Percentiles rank a stretch among this genome's conserved stretches.
phyloP scores from a whole-genome alignment of 2,797 vertebrate species.

The Hydrolagus colliei region DNA sequence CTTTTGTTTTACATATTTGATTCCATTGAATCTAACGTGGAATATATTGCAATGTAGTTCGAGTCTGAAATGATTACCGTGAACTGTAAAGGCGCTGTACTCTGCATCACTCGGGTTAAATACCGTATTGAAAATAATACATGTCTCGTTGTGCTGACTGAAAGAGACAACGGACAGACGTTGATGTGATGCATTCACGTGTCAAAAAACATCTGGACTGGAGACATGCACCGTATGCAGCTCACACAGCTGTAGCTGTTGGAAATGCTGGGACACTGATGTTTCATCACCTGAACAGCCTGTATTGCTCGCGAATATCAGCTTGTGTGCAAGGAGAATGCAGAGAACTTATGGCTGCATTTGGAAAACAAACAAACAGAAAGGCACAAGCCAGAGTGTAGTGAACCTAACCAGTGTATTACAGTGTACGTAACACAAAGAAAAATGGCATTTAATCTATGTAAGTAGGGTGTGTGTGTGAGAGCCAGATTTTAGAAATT shows the following conservation, averaged over 20 bases:
- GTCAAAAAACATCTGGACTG: background rate
- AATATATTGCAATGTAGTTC: no score
- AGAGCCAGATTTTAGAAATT: background rate
- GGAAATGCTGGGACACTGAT: background rate
- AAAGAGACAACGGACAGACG: background rate
- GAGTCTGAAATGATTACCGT: no score
- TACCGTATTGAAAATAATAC: no score
- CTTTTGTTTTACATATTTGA: no score
- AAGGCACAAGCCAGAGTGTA: background rate
- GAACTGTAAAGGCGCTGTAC: no score
- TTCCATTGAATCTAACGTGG: no score
- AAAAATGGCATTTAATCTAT: slow-evolving; percentile 18
- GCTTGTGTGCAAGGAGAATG: background rate
- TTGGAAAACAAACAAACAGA: background rate
- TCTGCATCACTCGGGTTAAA: no score
- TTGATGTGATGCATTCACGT: background rate
- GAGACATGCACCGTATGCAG: background rate
- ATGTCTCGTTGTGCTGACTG: no score
- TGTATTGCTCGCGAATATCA: background rate
- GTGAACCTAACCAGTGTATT: background rate
- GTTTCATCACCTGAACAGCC: background rate
- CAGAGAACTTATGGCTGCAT: background rate
- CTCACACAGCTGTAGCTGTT: background rate
- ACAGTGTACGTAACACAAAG: background rate
- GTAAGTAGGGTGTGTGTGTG: background rate